Evolutionary conservation across 2,888 invertebrate genomes (phyloP).

Genomic region (Carabus problematicus): DNA sequence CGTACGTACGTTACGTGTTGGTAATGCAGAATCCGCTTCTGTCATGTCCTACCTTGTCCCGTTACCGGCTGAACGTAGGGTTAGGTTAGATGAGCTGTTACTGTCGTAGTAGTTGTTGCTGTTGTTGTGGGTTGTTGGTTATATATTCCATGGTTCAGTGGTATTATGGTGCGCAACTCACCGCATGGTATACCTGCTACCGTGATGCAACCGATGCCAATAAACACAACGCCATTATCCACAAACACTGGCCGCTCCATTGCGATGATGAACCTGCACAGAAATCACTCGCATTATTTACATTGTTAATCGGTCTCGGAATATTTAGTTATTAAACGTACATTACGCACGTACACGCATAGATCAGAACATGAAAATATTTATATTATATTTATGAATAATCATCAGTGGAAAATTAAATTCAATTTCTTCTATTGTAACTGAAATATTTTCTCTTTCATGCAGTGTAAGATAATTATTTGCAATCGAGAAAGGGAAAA

Average conservation of each 20-base stretch:
- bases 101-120: neutral
- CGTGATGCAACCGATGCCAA: conserved; percentile 30
- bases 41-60: conserved; percentile 5
- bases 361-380: too few relatives aligned
- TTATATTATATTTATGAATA: too few relatives aligned
- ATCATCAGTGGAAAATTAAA: too few relatives aligned
- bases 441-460: neutral
- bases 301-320: too few relatives aligned
- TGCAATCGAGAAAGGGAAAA: neutral
- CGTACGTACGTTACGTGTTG: neutral
- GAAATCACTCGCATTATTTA: conserved; percentile 4
- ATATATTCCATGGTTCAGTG: conserved; percentile 1
- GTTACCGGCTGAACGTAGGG: neutral
- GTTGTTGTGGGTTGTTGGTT: neutral
- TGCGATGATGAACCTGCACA: conserved; percentile 34
- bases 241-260: conserved; percentile 38
- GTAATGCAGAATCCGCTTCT: conserved; percentile 5
- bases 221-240: conserved; percentile 33
- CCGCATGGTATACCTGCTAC: conserved; percentile 35
- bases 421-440: too few relatives aligned
- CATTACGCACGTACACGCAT: too few relatives aligned
- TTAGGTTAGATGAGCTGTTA: too few relatives aligned
- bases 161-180: conserved; percentile 17
- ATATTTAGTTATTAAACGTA: too few relatives aligned
- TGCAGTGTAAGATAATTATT: neutral